Base-by-base conservation (phyloP, 2,888 invertebrate genomes). In the Luffia ferchaultella region DNA sequence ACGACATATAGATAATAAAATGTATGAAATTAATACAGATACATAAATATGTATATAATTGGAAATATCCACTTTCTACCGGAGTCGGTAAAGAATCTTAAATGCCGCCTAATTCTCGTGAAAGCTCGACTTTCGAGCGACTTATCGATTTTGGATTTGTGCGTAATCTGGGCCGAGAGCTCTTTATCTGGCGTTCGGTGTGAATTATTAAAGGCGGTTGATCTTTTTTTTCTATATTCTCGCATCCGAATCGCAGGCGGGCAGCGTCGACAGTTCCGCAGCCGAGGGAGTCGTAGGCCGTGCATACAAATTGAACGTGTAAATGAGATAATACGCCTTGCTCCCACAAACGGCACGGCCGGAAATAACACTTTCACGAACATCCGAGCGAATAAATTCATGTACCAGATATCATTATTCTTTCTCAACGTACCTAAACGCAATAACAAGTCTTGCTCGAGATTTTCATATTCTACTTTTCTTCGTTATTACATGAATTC, bases 231-330 rank as follows among this genome's bases (percentile, higher is more conserved):
- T 30, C 30, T 12, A 30, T 30, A 3, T 30, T 12, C 5, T 12
- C 30, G 30, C 12, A 30, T 30, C 30, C 30, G 30, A 30, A 3
- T 30, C 30, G 30, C 30, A 12, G 30, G 5, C 30, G 30, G 30
- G 5, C 12, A 12, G 30, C 30, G 30, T 30, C 30, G 30, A 30
- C 30, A 30, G 30, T 12, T 3, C 5, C 53, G 57, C 55, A 63
- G 63, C 66, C 72, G 60, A 58, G 78, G 76, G 76, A 75, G 64
- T 65, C 60, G 61, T 73, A 66, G 67, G 64, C 65, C 67, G 64
- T 78, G 78, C 77, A 80, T 80, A 80, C 76, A 79, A 78, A 80
- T 80, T 73, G 78, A 64, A 70, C 64, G 63, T 64, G 73, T 72
- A 75, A 78, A 77, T 78, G 73, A 71, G 70, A 71, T 71, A 72